A percentile compares a stretch with the other conserved stretches of the same genome.
Conservation (phyloP, 2,888 invertebrate genomes). For the Epinotia bilunana region DNA sequence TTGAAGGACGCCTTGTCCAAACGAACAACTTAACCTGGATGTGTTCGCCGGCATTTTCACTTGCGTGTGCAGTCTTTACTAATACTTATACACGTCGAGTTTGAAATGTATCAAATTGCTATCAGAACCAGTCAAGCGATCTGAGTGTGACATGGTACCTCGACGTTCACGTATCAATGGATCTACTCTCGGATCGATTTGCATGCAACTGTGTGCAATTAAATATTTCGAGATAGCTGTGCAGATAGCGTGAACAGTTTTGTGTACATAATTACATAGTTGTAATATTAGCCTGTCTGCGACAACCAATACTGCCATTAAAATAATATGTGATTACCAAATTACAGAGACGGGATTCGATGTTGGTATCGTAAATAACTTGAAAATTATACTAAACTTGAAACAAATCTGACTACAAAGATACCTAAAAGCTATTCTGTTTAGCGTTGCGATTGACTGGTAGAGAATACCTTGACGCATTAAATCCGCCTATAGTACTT, state of each 20-base stretch:
- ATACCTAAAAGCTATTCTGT: no score
- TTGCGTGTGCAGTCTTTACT: slow-evolving; percentile 54
- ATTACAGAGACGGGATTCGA: not conserved
- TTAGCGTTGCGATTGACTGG: no score
- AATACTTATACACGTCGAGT: slow-evolving; percentile 34
- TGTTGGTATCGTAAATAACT: not conserved
- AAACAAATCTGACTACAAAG: no score
- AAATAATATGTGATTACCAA: slow-evolving; percentile 13
- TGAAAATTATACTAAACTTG: not conserved
- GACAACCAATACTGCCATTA: slow-evolving; percentile 19
- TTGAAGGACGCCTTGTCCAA: slow-evolving; percentile 15
- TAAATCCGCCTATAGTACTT: no score
- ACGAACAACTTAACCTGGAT: slow-evolving; percentile 48
- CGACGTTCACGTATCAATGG: slow-evolving; percentile 45
- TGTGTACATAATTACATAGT: slow-evolving; percentile 40
- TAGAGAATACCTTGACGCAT: no score
- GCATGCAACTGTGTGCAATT: slow-evolving; percentile 37
- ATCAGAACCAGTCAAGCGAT: slow-evolving; percentile 28
- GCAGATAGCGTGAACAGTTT: slow-evolving; percentile 70
- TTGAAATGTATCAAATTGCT: slow-evolving; percentile 46
- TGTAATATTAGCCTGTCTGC: slow-evolving; percentile 14
- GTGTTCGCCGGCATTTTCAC: slow-evolving; percentile 56
- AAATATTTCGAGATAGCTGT: slow-evolving; percentile 60
- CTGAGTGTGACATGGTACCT: slow-evolving; percentile 42
- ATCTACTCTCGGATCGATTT: slow-evolving; percentile 36